Base-by-base conservation (phyloP, 2,888 invertebrate genomes). In the Drosophila anomalipes region DNA sequence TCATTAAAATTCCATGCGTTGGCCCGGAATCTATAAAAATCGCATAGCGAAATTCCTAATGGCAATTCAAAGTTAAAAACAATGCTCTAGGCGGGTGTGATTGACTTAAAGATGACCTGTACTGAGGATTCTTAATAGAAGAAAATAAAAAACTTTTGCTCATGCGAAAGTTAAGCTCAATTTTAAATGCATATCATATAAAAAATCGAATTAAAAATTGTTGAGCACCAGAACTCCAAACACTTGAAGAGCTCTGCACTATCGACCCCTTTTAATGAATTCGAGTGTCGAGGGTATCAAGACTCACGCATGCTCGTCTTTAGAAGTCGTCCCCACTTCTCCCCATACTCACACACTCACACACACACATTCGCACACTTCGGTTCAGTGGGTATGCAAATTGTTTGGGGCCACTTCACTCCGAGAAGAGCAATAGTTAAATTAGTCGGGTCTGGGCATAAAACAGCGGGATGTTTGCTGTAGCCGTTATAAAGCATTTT, bases 401-500 rank as follows among this genome's bases (percentile, higher is more conserved):
- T 81, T 67, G 65, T 53, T 57, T 39, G 39, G 12, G 56, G 41
- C 53, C 58, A 61, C 60, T 73, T 65, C 62, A 28, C 44, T 49
- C 41, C 52, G 62, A 1, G 9, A 4, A 35, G 26, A 66, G 59
- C 65, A 63, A 75, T 77, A 83, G 84, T 83, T 66, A 89, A 85
- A 85, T 89, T 89, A 86, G 84, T 74, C 61, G 58, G 71, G 41
- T 30, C 30, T 47, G 79, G 65, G 22, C 59, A 86, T 85, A 83
- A 83, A 85, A 79, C 84, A 86, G 68, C 70, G 71, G 81, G 76
- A 70, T 67, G 68, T 56, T 54, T 56, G 53, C 67, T 61, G 41
- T 51, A 56, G 67, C 68, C 68, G 64, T 65, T 86, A 74, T 81
- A 76, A 89, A 81, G 71, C 68, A 74, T 89, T 78, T 89, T 89